Evolutionary conservation across 2,113 vertebrate species (phyloP).

Genomic region (Caranx melampygus): DNA sequence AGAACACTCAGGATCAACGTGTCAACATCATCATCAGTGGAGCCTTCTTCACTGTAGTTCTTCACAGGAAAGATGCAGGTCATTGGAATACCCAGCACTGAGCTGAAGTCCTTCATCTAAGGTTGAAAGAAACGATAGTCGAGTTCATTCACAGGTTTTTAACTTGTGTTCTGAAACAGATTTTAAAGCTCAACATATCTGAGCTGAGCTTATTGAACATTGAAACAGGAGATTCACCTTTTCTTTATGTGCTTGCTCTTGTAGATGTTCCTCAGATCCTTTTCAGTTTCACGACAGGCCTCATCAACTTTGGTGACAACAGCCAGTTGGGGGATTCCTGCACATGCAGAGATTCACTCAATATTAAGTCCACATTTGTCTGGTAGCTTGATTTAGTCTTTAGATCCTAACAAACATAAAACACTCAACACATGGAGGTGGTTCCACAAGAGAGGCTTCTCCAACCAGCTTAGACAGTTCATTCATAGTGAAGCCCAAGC

Average conservation of each 20-base stretch:
- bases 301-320: constrained; percentile 6
- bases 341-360: too few species aligned
- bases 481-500: too few species aligned
- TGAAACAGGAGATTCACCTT: not conserved
- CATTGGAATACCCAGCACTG: not conserved
- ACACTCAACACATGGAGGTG: too few species aligned
- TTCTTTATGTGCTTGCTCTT: not conserved
- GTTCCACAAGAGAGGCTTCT: too few species aligned
- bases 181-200: not conserved
- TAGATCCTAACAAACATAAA: too few species aligned
- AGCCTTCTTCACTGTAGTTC: constrained; percentile 20
- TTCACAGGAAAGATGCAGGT: constrained; percentile 8
- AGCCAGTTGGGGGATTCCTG: too few species aligned
- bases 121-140: not conserved
- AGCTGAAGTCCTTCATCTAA: constrained; percentile 4
- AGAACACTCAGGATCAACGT: constrained; percentile 15
- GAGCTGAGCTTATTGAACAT: not conserved
- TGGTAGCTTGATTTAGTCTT: too few species aligned
- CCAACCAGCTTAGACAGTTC: too few species aligned
- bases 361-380: too few species aligned
- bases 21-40: not conserved
- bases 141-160: not conserved
- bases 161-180: not conserved
- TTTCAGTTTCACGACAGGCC: not conserved
- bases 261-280: not conserved